These are phyloP conservation scores for Petroica traversi DNA, from an alignment of 2,113 vertebrate genomes.

Conservation along the genomic window DNA sequence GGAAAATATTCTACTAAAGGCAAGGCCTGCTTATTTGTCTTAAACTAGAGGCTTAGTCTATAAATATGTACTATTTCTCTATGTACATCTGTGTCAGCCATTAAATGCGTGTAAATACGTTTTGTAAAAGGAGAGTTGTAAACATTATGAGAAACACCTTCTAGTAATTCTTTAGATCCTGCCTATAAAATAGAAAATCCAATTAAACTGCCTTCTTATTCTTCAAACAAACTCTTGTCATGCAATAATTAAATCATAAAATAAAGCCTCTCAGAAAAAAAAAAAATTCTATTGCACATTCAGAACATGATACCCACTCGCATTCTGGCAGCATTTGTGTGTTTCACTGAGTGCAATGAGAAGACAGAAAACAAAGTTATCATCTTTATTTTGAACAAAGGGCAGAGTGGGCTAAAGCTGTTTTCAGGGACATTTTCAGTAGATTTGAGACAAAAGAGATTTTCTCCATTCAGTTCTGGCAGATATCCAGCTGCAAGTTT, in stretches of 20 bases:
- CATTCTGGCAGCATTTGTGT: neutral
- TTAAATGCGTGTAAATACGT: neutral
- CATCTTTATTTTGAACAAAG: neutral
- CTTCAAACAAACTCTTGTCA: neutral
- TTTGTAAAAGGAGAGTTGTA: neutral
- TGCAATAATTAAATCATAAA: constrained; percentile 1
- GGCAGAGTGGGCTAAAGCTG: neutral
- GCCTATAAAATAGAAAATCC: neutral
- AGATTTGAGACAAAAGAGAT: neutral
- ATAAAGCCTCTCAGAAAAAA: neutral
- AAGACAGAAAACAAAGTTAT: neutral
- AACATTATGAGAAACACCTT: neutral
- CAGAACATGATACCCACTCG: neutral
- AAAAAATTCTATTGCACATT: neutral
- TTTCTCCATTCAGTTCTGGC: neutral
- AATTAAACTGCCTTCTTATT: neutral
- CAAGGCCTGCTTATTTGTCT: neutral
- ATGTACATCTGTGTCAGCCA: neutral
- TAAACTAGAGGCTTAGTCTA: neutral
- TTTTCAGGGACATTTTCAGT: neutral
- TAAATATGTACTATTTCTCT: neutral
- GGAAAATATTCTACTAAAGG: neutral
- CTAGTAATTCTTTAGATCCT: neutral
- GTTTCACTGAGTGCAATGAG: neutral
- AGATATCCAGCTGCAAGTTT: neutral